Base-by-base conservation (phyloP, 2,888 invertebrate species). In the Mycalesis mineus region DNA sequence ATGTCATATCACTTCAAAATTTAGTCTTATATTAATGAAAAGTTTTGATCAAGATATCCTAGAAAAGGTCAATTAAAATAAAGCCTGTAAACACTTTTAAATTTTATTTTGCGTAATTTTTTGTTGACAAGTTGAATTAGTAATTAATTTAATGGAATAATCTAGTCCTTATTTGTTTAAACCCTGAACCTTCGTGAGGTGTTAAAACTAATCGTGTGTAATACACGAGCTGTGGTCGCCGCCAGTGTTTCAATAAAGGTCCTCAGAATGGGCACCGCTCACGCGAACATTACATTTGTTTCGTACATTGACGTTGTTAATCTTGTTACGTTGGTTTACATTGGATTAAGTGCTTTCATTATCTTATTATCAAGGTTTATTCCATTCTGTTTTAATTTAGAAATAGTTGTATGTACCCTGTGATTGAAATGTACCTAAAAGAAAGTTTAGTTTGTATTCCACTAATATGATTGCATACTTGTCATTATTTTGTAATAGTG, bases 261-360 rank as follows among this genome's bases (percentile, higher is more conserved):
- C 49, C 60, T 62, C 56, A 58, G 61, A 60, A 65, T 61, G 54
- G 61, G 68, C 59, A 61, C 61, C 55, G 60, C 53, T 65, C 76
- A 77, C 75, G 76, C 76, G 67, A 77, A 69, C 60, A 53, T 58
- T 66, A 60, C 70, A 71, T 75, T 75, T 71, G 71, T 72, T 70
- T 67, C 61, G 68, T 68, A 66, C 64, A 66, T 69, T 68, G 61
- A 54, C 47, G 48, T 54, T 58, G 61, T 65, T 65, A 65, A 67
- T 65, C 60, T 69, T 63, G 68, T 68, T 60, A 48, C 50, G 28
- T 40, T 45, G 22, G 44, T 54, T 58, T 57, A 55, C 58, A 54
- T 41, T 57, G 57, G 45, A 47, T 47, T 47, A 33, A 39, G 45
- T 45, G 14, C 44, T 44, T 28, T 22, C 13, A 28, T 45, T 45